Percentiles rank a stretch among this genome's conserved stretches.
Evolutionary conservation across 2,797 vertebrate species (phyloP).

Genomic region (Anguilla marmorata): DNA sequence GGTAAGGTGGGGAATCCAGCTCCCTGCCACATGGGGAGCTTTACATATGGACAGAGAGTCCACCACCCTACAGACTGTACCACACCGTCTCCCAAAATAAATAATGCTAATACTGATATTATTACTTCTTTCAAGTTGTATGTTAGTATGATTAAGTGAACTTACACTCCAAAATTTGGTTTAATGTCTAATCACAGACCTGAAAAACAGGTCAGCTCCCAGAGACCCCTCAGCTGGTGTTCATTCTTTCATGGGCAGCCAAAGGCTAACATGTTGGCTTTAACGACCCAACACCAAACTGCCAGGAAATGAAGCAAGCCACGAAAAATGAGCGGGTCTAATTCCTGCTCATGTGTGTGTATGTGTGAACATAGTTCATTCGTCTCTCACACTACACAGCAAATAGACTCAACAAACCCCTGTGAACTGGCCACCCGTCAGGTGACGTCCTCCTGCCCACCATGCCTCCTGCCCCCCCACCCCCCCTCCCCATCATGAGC

Average conservation of each 20-base stretch:
- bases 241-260: neutral
- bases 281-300: constrained; percentile 17
- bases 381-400: constrained; percentile 16
- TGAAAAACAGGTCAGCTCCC: neutral
- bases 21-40: no score
- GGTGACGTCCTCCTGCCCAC: neutral
- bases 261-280: constrained; percentile 10
- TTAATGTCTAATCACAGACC: neutral
- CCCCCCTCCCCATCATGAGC: neutral
- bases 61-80: no score
- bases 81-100: no score
- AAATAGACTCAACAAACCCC: neutral
- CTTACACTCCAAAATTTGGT: neutral
- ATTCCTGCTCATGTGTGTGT: constrained; percentile 5
- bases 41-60: no score
- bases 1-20: no score
- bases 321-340: neutral
- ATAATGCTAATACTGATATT: no score
- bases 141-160: neutral
- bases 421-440: neutral
- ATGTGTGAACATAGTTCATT: constrained; percentile 1
- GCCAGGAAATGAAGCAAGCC: neutral
- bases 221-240: constrained; percentile 4
- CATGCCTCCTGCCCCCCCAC: neutral
- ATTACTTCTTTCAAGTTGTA: neutral